Evolutionary conservation across 2,888 invertebrate genomes (phyloP).

Genomic region (Chalcosyrphus nemorum): DNA sequence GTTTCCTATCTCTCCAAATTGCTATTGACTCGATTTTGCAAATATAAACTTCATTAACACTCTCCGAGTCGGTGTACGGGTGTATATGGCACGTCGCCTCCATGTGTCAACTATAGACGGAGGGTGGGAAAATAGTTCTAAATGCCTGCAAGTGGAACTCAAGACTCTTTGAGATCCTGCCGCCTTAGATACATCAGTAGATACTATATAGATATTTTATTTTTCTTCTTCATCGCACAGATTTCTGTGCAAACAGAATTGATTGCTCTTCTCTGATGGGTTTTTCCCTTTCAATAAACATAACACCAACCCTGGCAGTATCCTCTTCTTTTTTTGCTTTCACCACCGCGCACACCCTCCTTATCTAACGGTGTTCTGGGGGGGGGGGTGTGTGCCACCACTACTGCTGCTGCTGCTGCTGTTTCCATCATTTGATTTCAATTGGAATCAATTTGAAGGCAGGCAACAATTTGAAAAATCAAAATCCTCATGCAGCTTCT

Average conservation of each 20-base stretch:
- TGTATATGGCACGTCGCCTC: too few relatives aligned
- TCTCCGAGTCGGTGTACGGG: neutral
- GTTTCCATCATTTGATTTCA: conserved; percentile 70
- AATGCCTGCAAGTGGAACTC: conserved; percentile 29
- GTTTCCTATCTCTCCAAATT: conserved; percentile 36
- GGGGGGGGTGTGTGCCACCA: neutral
- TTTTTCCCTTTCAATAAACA: conserved; percentile 70
- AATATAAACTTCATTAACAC: conserved; percentile 68
- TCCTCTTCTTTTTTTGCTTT: neutral
- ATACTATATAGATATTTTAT: conserved; percentile 43
- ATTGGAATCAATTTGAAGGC: conserved; percentile 69
- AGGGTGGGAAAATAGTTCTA: conserved; percentile 21
- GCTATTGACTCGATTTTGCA: conserved; percentile 65
- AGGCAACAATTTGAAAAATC: conserved; percentile 69
- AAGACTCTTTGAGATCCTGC: conserved; percentile 27
- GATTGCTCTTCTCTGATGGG: conserved; percentile 73
- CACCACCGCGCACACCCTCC: neutral
- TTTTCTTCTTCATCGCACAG: conserved; percentile 70
- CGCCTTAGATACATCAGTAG: neutral
- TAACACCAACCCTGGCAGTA: conserved; percentile 53
- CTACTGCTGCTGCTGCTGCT: conserved; percentile 46
- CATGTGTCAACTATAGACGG: neutral
- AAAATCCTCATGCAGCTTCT: conserved; percentile 60
- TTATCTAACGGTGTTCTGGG: conserved; percentile 37
- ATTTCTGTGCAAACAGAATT: conserved; percentile 71